A percentile compares a stretch with the other conserved stretches of the same genome.
Conservation (phyloP, 92 coral and sea anemone species). For the Epizoanthus ramosus region DNA sequence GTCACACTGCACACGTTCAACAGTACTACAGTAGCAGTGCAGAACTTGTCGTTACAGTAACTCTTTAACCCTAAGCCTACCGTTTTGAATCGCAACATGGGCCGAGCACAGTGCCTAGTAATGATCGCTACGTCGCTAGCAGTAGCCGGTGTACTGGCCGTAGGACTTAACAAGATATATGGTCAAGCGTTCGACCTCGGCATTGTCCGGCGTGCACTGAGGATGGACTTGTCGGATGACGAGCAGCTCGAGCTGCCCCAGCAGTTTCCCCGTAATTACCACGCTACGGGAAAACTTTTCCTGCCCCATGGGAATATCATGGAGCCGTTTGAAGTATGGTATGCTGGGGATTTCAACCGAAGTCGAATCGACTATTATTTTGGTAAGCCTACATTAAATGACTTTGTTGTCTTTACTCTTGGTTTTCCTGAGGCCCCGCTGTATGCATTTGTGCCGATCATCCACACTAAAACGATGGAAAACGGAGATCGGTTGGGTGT, state of each 20-base stretch:
- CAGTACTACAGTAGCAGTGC: background rate
- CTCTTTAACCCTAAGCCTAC: too few species aligned
- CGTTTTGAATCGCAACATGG: background rate
- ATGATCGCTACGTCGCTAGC: slow-evolving; percentile 4
- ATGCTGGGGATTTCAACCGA: slow-evolving; percentile 34
- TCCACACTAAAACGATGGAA: too few species aligned
- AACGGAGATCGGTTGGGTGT: too few species aligned
- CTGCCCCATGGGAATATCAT: slow-evolving; percentile 33
- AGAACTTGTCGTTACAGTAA: too few species aligned
- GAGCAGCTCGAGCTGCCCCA: background rate
- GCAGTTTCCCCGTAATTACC: slow-evolving; percentile 38
- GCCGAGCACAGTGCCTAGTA: background rate
- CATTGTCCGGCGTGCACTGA: slow-evolving; percentile 15
- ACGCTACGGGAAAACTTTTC: slow-evolving; percentile 34
- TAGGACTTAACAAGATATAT: slow-evolving; percentile 18
- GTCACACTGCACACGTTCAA: background rate
- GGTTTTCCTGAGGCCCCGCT: too few species aligned
- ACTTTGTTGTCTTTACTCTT: too few species aligned
- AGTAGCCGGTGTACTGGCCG: slow-evolving; percentile 22
- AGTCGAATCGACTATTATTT: slow-evolving; percentile 44
- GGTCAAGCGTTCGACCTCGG: background rate
- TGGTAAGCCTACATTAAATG: slow-evolving; percentile 15
- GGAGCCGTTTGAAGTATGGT: slow-evolving; percentile 45
- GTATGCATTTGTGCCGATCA: too few species aligned
- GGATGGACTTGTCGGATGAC: slow-evolving; percentile 25